phyloP scores from a whole-genome alignment of 2,113 vertebrate genomes.

The Nettapus auritus region DNA sequence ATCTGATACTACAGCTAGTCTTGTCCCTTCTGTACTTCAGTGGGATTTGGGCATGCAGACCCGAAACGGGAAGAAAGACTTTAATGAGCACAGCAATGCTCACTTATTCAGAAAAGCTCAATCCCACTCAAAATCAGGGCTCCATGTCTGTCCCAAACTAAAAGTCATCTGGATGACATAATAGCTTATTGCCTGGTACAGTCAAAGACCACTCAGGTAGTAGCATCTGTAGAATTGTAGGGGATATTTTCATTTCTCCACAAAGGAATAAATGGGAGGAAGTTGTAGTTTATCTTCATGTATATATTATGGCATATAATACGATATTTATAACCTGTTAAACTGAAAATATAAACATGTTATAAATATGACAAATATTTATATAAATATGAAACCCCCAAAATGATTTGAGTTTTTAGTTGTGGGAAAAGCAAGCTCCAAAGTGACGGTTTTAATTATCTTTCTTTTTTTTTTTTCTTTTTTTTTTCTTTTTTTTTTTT shows the following conservation, averaged over 20 bases:
- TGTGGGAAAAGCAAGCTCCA: not conserved
- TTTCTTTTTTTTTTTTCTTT: too few relatives aligned
- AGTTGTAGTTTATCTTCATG: not conserved
- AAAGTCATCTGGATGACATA: not conserved
- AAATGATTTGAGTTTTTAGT: not conserved
- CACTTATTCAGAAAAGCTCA: not conserved
- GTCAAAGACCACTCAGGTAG: not conserved
- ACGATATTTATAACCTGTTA: not conserved
- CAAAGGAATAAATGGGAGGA: not conserved
- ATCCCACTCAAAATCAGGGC: not conserved
- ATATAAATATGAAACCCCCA: not conserved
- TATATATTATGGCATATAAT: not conserved
- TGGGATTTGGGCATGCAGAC: not conserved
- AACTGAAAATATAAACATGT: not conserved
- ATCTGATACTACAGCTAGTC: conserved; percentile 10
- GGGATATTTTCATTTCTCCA: not conserved
- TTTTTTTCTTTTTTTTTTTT: too few relatives aligned
- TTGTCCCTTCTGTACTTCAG: not conserved
- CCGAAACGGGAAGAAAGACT: not conserved
- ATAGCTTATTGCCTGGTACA: not conserved
- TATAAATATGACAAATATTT: not conserved
- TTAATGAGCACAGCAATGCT: not conserved
- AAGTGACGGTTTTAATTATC: not conserved
- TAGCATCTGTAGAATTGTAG: not conserved
- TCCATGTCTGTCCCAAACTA: not conserved